A percentile compares a stretch with the other conserved stretches of the same genome.
phyloP scores from a whole-genome alignment of 2,888 invertebrate genomes.

The Crepidodera aurea region DNA sequence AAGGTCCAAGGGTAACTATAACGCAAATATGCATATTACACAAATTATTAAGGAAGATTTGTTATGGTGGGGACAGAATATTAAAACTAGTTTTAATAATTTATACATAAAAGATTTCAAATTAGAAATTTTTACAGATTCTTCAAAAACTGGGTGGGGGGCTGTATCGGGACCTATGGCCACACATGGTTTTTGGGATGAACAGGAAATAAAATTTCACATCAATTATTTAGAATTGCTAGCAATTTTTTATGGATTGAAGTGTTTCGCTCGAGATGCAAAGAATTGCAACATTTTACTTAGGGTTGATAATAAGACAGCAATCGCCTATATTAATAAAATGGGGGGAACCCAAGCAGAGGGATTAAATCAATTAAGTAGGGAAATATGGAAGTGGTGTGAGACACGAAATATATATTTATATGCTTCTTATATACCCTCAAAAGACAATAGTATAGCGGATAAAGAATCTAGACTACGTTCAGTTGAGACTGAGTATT shows the following conservation, averaged over 20 bases:
- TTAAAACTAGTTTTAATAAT: constrained; percentile 18
- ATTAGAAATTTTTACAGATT: constrained; percentile 41
- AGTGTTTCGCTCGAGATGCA: constrained; percentile 39
- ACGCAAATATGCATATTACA: constrained; percentile 11
- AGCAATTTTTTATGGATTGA: constrained; percentile 40
- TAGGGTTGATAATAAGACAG: constrained; percentile 41
- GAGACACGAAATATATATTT: constrained; percentile 40
- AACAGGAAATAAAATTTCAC: constrained; percentile 32
- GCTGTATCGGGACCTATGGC: constrained; percentile 33
- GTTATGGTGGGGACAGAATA: constrained; percentile 38
- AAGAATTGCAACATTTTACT: constrained; percentile 34
- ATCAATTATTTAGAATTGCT: constrained; percentile 45
- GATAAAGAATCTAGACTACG: constrained; percentile 42
- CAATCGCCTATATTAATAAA: constrained; percentile 40
- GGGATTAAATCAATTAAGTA: constrained; percentile 38
- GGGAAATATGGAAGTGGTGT: constrained; percentile 45
- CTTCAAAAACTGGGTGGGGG: constrained; percentile 43
- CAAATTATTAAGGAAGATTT: constrained; percentile 27
- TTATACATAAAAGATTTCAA: constrained; percentile 26
- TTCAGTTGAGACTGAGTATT: constrained; percentile 36
- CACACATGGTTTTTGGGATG: constrained; percentile 39
- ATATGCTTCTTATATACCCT: constrained; percentile 41
- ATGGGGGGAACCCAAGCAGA: constrained; percentile 42
- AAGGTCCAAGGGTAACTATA: not conserved
- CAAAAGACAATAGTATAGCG: constrained; percentile 39